Conservation (phyloP, 1,140 invertebrate species). For the Kradibia gibbosae region DNA sequence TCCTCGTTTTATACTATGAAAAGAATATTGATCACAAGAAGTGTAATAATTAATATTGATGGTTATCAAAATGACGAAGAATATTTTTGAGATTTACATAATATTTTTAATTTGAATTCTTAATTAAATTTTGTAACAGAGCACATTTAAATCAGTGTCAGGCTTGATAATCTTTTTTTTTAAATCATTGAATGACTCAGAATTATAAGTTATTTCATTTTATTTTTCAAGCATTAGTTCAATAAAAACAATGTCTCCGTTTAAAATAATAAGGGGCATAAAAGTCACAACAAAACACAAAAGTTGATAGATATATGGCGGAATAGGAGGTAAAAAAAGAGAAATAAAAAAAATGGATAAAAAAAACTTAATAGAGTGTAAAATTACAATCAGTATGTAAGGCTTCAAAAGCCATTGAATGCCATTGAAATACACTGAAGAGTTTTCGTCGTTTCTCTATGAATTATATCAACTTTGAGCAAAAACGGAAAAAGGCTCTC, state of each 20-base stretch:
- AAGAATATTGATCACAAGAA: slow-evolving; percentile 27
- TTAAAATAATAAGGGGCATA: neutral
- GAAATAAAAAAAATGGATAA: neutral
- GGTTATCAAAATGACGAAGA: neutral
- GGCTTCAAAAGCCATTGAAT: slow-evolving; percentile 34
- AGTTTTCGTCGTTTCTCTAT: slow-evolving; percentile 10
- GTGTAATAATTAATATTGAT: slow-evolving; percentile 7
- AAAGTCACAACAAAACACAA: neutral
- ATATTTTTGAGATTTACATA: neutral
- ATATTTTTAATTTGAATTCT: neutral
- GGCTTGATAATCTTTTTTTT: neutral
- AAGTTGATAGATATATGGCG: neutral
- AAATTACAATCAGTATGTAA: slow-evolving; percentile 3
- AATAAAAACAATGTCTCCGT: neutral
- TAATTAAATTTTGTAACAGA: neutral
- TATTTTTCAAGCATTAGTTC: too few relatives aligned
- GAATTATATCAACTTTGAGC: neutral
- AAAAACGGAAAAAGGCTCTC: slow-evolving; percentile 25
- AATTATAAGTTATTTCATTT: too few relatives aligned
- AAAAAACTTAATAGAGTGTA: neutral
- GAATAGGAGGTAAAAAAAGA: neutral
- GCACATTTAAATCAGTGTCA: neutral
- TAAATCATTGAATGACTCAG: neutral
- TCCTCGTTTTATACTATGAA: neutral
- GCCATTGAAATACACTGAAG: neutral